Conservation (phyloP, 2,888 invertebrate genomes). For the Temnothorax ravouxi region DNA sequence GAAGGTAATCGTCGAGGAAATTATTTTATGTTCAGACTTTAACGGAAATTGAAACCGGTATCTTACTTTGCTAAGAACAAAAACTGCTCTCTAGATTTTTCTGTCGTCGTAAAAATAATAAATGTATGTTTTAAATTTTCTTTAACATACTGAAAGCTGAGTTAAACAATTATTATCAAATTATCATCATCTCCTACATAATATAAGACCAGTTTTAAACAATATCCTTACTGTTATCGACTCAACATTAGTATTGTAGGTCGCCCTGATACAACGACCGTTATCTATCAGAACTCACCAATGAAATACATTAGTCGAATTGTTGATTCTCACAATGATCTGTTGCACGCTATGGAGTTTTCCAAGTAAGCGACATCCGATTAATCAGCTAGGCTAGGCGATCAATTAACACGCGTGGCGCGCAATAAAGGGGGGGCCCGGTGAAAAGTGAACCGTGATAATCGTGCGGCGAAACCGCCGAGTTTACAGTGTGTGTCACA, state of each 20-base stretch:
- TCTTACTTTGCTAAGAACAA: neutral
- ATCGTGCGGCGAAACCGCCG: slow-evolving; percentile 29
- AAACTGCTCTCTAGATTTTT: neutral
- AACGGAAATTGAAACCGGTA: neutral
- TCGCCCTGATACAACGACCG: neutral
- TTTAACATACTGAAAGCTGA: neutral
- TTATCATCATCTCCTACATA: neutral
- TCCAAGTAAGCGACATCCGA: slow-evolving; percentile 52
- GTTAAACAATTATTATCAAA: neutral
- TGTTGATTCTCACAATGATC: slow-evolving; percentile 42
- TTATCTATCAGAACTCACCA: slow-evolving; percentile 13
- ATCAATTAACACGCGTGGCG: slow-evolving; percentile 40
- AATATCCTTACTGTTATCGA: neutral
- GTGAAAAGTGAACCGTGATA: slow-evolving; percentile 42
- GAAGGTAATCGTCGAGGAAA: slow-evolving; percentile 6
- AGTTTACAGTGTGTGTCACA: slow-evolving; percentile 3
- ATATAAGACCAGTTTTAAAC: neutral
- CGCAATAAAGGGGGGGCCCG: neutral
- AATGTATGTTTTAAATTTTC: neutral
- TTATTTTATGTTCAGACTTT: neutral
- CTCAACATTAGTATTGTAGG: neutral
- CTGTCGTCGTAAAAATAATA: neutral
- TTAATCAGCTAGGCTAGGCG: slow-evolving; percentile 41
- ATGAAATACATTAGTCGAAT: slow-evolving; percentile 43
- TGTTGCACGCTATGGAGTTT: slow-evolving; percentile 43